Evolutionary conservation across 1,140 invertebrate genomes (phyloP).

Genomic region (Drosophila nikananu): DNA sequence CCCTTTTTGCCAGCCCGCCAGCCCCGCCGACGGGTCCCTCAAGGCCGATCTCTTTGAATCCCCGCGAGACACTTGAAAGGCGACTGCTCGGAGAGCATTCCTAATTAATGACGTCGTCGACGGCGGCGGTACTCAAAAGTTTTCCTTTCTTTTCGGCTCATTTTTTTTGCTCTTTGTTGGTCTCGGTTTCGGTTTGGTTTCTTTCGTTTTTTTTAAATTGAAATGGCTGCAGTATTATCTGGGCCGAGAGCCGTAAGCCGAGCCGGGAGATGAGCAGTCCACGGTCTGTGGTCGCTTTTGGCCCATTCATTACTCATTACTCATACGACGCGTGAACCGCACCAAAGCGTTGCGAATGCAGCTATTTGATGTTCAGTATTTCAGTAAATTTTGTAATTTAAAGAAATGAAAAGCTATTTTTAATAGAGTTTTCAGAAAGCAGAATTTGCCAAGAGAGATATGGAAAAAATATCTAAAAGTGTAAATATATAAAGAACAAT

Average conservation of each 20-base stretch:
- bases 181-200: constrained; percentile 36
- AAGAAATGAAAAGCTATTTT: background rate
- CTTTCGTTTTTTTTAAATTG: constrained; percentile 68
- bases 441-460: too few relatives aligned
- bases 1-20: background rate
- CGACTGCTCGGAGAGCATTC: constrained; percentile 71
- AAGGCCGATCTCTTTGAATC: constrained; percentile 42
- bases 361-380: constrained; percentile 32
- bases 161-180: constrained; percentile 30
- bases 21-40: background rate
- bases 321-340: constrained; percentile 68
- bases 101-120: constrained; percentile 79
- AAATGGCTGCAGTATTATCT: constrained; percentile 58
- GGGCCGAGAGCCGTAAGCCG: constrained; percentile 29
- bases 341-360: constrained; percentile 35
- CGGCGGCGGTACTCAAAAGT: constrained; percentile 35
- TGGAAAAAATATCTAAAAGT: background rate
- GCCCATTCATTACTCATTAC: constrained; percentile 68
- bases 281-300: constrained; percentile 43
- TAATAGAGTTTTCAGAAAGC: background rate
- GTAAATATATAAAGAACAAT: background rate
- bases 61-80: constrained; percentile 68
- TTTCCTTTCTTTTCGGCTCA: constrained; percentile 35
- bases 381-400: constrained; percentile 1
- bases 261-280: constrained; percentile 50